A percentile compares a stretch with the other conserved stretches of the same genome.
phyloP scores from a whole-genome alignment of 2,797 vertebrate species.

The Triplophysa bombifrons region DNA sequence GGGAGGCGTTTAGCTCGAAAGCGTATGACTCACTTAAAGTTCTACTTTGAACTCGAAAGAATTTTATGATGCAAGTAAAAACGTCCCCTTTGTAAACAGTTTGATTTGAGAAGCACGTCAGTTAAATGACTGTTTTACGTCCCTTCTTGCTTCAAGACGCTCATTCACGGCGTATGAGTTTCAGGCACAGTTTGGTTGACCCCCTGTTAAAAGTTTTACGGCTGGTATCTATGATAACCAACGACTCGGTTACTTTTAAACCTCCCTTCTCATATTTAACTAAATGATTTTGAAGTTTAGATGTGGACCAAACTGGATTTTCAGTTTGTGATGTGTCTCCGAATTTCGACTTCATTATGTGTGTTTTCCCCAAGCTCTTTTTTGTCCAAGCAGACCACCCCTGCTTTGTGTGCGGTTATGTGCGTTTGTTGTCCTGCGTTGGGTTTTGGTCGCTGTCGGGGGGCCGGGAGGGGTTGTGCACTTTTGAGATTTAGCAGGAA shows the following conservation, averaged over 20 bases:
- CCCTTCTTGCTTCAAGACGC: conserved; percentile 50
- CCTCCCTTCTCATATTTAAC: background rate
- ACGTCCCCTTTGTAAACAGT: conserved; percentile 62
- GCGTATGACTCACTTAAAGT: conserved; percentile 59
- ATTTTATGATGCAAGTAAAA: conserved; percentile 67
- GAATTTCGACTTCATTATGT: conserved; percentile 24
- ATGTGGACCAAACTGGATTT: background rate
- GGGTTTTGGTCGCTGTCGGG: conserved; percentile 64
- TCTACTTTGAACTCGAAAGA: conserved; percentile 63
- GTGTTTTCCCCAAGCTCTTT: conserved; percentile 54
- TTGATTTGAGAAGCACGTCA: conserved; percentile 61
- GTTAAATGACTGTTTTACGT: conserved; percentile 61
- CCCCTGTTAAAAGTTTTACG: conserved; percentile 58
- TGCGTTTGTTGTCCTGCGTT: conserved; percentile 66
- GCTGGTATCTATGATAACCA: conserved; percentile 56
- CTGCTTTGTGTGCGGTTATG: conserved; percentile 66
- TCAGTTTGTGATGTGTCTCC: background rate
- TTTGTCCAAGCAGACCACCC: conserved; percentile 72
- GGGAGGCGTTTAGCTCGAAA: conserved; percentile 56
- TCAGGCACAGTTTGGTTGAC: conserved; percentile 58
- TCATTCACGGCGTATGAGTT: conserved; percentile 58
- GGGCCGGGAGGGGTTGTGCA: conserved; percentile 67
- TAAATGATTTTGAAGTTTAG: background rate
- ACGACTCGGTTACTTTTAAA: conserved; percentile 55
- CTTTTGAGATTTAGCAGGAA: conserved; percentile 83